These are phyloP conservation scores for Acanthosepion esculentum DNA, from an alignment of 2,888 invertebrate genomes.

Conservation along the genomic window DNA sequence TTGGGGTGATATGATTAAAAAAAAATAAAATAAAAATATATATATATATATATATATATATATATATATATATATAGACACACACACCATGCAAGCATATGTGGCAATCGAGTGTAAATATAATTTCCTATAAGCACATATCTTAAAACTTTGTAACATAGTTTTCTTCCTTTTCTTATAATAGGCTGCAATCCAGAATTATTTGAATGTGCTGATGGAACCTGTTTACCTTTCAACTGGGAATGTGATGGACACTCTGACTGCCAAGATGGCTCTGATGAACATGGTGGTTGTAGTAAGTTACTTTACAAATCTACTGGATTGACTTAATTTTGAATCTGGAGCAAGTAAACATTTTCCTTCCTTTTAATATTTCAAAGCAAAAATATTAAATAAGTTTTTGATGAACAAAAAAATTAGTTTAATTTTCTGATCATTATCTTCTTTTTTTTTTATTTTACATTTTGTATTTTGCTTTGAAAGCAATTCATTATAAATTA, in stretches of 20 bases:
- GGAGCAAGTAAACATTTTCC: not conserved
- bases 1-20: too few species aligned
- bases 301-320: not conserved
- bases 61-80: too few species aligned
- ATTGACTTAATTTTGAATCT: not conserved
- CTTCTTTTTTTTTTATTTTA: not conserved
- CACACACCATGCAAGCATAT: too few species aligned
- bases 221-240: conserved; percentile 92
- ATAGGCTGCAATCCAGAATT: conserved; percentile 55
- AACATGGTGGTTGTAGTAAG: conserved; percentile 48
- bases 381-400: conserved; percentile 42
- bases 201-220: conserved; percentile 67
- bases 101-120: not conserved
- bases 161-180: not conserved
- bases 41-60: too few species aligned
- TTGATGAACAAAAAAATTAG: not conserved
- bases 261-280: conserved; percentile 86
- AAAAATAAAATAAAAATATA: too few species aligned
- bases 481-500: not conserved
- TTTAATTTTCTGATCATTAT: not conserved
- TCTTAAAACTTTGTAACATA: not conserved
- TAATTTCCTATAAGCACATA: not conserved
- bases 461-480: not conserved
- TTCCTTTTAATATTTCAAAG: not conserved
- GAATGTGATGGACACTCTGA: conserved; percentile 81